Evolutionary conservation across 30 jellyfish, hydroid and myxozoan species (phyloP).

Genomic region (Aurelia coerulea): DNA sequence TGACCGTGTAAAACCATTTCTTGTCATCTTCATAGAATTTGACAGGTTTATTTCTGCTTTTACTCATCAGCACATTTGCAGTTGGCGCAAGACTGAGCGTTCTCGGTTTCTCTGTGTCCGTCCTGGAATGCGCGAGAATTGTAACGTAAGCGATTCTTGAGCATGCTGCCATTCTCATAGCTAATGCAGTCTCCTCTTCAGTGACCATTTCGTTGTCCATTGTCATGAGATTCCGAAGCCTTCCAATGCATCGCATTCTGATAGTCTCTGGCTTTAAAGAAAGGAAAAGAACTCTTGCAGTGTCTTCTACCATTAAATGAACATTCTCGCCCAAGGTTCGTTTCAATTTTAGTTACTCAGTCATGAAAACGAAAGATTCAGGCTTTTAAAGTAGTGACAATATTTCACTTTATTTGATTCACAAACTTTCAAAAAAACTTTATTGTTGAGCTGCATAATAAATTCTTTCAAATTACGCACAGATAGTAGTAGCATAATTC

Average conservation of each 20-base stretch:
- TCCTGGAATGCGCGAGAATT: slow-evolving; percentile 83
- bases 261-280: slow-evolving; percentile 67
- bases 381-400: too few relatives aligned
- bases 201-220: slow-evolving; percentile 70
- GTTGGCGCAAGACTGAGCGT: slow-evolving; percentile 68
- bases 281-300: too few relatives aligned
- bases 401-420: too few relatives aligned
- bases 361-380: too few relatives aligned
- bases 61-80: slow-evolving; percentile 53
- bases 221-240: slow-evolving; percentile 74
- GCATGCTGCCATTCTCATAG: slow-evolving; percentile 84
- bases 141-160: slow-evolving; percentile 88
- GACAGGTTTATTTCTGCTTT: slow-evolving; percentile 67
- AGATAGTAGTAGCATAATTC: too few relatives aligned
- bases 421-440: too few relatives aligned
- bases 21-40: slow-evolving; percentile 74
- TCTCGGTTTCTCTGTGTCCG: slow-evolving; percentile 67
- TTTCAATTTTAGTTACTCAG: too few relatives aligned
- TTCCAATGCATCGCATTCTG: slow-evolving; percentile 91
- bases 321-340: too few relatives aligned
- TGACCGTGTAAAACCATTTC: slow-evolving; percentile 81
- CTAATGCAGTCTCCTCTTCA: slow-evolving; percentile 83
- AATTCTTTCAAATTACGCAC: too few relatives aligned
- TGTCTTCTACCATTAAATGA: too few relatives aligned
- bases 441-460: too few relatives aligned